Evolutionary conservation across 2,888 invertebrate species (phyloP).

Genomic region (Agrochola circellaris): DNA sequence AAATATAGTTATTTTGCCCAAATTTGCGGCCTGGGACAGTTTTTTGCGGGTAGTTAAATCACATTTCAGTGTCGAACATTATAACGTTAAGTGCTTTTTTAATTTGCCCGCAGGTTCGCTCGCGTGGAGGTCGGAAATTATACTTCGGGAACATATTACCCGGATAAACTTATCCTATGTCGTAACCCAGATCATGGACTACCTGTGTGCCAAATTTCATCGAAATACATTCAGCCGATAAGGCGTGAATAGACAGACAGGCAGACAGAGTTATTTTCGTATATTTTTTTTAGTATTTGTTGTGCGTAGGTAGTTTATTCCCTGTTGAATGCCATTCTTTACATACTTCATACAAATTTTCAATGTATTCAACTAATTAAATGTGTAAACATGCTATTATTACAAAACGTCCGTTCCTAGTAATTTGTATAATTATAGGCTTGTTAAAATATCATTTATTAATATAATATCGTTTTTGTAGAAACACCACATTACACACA

Average conservation of each 20-base stretch:
- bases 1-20: background rate
- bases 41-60: background rate
- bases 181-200: background rate
- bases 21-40: conserved; percentile 2
- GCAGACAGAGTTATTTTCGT: background rate
- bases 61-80: background rate
- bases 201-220: no score
- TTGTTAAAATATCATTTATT: background rate
- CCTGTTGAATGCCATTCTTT: background rate
- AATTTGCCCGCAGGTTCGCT: background rate
- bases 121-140: background rate
- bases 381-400: background rate
- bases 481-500: background rate
- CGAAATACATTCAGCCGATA: background rate
- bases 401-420: background rate
- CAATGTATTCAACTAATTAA: background rate
- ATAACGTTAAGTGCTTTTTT: background rate
- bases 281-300: background rate
- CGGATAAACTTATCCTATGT: background rate
- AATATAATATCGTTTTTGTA: background rate
- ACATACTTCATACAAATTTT: background rate
- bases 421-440: no score
- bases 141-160: background rate
- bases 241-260: background rate
- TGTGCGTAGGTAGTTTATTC: background rate